Conservation (phyloP, 2,113 vertebrate species). For the Scatophagus argus region DNA sequence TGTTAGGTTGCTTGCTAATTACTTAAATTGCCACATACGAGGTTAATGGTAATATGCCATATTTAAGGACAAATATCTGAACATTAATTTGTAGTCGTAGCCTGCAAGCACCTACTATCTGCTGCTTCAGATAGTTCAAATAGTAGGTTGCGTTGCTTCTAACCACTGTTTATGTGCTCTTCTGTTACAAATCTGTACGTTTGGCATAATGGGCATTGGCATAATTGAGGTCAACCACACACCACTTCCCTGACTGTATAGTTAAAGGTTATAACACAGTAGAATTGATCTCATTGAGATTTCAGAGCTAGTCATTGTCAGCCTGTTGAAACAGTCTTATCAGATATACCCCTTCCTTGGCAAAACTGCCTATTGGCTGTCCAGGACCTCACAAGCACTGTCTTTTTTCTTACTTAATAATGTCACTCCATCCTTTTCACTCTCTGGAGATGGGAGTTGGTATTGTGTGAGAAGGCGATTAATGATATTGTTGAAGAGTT, state of each 20-base stretch:
- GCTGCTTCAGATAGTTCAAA: neutral
- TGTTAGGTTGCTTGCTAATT: neutral
- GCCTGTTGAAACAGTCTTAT: neutral
- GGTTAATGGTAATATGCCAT: neutral
- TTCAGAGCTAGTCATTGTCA: neutral
- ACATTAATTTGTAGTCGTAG: slow-evolving; percentile 17
- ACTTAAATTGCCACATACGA: neutral
- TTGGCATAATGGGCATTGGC: neutral
- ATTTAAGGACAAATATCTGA: neutral
- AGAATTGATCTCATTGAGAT: neutral
- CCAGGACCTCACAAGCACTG: neutral
- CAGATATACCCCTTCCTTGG: neutral
- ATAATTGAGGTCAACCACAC: slow-evolving; percentile 12
- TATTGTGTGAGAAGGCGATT: slow-evolving; percentile 22
- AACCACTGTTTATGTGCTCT: neutral
- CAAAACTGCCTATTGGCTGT: neutral
- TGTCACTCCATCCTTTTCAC: neutral
- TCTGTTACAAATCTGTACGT: neutral
- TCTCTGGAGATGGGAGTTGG: neutral
- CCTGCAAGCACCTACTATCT: neutral
- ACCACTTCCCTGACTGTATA: neutral
- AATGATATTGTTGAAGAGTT: slow-evolving; percentile 25
- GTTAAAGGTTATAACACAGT: neutral
- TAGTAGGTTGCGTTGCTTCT: neutral
- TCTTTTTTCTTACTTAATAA: neutral